A percentile compares a stretch with the other conserved stretches of the same genome.
phyloP scores from a whole-genome alignment of 2,888 invertebrate species.

The Troides oblongomaculatus region DNA sequence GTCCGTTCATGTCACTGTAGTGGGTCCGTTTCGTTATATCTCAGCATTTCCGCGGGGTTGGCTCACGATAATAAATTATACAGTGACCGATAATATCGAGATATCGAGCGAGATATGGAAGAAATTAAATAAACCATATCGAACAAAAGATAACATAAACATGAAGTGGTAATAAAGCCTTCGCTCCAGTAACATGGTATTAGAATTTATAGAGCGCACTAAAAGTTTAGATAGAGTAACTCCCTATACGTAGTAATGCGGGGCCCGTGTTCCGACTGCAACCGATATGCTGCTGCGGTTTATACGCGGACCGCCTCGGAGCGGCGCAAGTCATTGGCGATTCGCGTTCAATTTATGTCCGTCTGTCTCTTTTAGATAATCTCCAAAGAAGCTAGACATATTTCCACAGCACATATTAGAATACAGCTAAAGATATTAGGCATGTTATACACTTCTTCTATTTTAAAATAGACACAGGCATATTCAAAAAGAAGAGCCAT shows the following conservation, averaged over 20 bases:
- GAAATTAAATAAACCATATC: conserved; percentile 39
- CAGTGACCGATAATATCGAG: conserved; percentile 28
- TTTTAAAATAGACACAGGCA: too few relatives aligned
- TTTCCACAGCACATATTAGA: too few relatives aligned
- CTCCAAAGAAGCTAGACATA: too few relatives aligned
- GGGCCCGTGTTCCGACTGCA: conserved; percentile 57
- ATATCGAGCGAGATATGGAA: conserved; percentile 23
- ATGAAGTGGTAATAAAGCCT: conserved; percentile 57
- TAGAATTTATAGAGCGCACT: conserved; percentile 56
- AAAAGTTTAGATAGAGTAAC: conserved; percentile 52
- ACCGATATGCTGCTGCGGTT: conserved; percentile 73
- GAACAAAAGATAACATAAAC: conserved; percentile 43
- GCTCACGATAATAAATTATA: conserved; percentile 24
- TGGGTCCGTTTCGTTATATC: conserved; percentile 14
- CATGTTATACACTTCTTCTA: too few relatives aligned
- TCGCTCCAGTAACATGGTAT: conserved; percentile 51
- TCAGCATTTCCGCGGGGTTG: conserved; percentile 14
- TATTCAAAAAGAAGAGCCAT: too few relatives aligned
- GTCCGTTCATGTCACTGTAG: conserved; percentile 1
- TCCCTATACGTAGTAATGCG: conserved; percentile 57
- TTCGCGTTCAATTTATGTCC: conserved; percentile 7
- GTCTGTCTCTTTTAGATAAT: too few relatives aligned
- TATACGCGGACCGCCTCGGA: conserved; percentile 55
- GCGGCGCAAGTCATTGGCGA: conserved; percentile 38
- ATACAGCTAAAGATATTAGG: too few relatives aligned